These are phyloP conservation scores for Hydrocynus forskahlii DNA, from an alignment of 2,797 vertebrate genomes.

Conservation along the genomic window DNA sequence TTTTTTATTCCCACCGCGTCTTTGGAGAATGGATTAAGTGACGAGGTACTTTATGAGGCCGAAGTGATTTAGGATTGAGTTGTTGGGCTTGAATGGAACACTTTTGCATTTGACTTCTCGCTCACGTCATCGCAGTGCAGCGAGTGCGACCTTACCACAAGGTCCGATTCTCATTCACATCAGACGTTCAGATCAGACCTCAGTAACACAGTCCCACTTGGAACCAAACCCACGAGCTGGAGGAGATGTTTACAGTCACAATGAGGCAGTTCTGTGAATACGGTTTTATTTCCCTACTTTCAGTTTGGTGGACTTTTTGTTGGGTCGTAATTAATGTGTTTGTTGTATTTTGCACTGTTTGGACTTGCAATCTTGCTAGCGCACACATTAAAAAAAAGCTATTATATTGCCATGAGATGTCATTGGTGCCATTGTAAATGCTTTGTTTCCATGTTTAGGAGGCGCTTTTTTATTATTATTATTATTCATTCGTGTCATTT, in stretches of 20 bases:
- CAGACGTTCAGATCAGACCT: neutral
- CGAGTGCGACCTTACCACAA: neutral
- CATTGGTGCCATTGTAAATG: conserved; percentile 84
- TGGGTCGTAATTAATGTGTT: conserved; percentile 66
- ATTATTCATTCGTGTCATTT: conserved; percentile 91
- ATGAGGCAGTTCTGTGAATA: neutral
- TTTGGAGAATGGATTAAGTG: conserved; percentile 5
- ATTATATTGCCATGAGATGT: conserved; percentile 40
- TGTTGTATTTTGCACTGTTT: conserved; percentile 86
- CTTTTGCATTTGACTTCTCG: conserved; percentile 16
- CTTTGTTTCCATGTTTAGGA: conserved; percentile 84
- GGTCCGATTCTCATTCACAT: neutral
- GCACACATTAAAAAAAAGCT: conserved; percentile 76
- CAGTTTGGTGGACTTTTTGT: conserved; percentile 39
- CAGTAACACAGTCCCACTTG: neutral
- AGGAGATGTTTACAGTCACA: neutral
- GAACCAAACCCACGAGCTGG: neutral
- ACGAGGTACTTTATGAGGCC: conserved; percentile 6
- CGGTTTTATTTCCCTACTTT: conserved; percentile 23
- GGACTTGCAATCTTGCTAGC: conserved; percentile 87
- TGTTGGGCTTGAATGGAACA: neutral
- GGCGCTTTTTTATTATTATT: conserved; percentile 81
- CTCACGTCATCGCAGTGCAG: conserved; percentile 3
- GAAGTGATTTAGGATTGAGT: conserved; percentile 5
- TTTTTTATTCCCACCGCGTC: conserved; percentile 8